Percentiles rank a stretch among this genome's conserved stretches.
Conservation (phyloP, 64 coral and sea anemone species). For the Cladopsammia gracilis region DNA sequence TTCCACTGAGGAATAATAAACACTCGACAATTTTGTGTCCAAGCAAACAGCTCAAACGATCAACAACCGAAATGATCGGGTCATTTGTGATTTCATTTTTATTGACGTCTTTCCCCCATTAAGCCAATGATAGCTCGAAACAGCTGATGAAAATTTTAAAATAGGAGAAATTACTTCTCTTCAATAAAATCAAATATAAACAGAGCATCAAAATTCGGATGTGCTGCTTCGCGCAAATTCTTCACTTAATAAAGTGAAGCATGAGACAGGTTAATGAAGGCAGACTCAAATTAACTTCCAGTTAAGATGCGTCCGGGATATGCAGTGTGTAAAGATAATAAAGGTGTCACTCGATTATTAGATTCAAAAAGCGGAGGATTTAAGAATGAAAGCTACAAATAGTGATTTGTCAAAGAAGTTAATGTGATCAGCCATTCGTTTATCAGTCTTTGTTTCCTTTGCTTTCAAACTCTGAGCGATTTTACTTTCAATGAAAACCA, state of each 20-base stretch:
- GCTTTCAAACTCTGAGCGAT: conserved; percentile 40
- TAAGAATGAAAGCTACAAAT: neutral
- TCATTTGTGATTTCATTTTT: conserved; percentile 70
- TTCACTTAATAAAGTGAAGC: conserved; percentile 57
- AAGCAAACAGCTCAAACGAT: conserved; percentile 59
- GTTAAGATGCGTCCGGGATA: conserved; percentile 53
- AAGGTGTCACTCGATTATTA: conserved; percentile 30
- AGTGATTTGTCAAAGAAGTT: conserved; percentile 14
- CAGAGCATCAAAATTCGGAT: conserved; percentile 17
- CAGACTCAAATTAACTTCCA: conserved; percentile 18
- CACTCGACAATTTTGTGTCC: conserved; percentile 36
- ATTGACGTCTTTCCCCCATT: conserved; percentile 42
- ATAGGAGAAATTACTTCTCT: conserved; percentile 59
- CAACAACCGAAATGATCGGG: conserved; percentile 25
- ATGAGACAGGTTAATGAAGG: conserved; percentile 55
- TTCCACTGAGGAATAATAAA: conserved; percentile 50
- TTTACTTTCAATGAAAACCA: conserved; percentile 78
- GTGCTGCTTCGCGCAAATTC: conserved; percentile 40
- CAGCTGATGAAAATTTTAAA: conserved; percentile 77
- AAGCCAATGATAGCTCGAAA: conserved; percentile 55
- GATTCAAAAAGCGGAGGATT: conserved; percentile 31
- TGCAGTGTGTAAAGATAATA: conserved; percentile 27
- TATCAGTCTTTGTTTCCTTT: conserved; percentile 34
- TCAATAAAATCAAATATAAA: conserved; percentile 67
- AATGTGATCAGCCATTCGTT: conserved; percentile 55